phyloP scores from a whole-genome alignment of 1,140 invertebrate species.

The Trachymyrmex cornetzi region DNA sequence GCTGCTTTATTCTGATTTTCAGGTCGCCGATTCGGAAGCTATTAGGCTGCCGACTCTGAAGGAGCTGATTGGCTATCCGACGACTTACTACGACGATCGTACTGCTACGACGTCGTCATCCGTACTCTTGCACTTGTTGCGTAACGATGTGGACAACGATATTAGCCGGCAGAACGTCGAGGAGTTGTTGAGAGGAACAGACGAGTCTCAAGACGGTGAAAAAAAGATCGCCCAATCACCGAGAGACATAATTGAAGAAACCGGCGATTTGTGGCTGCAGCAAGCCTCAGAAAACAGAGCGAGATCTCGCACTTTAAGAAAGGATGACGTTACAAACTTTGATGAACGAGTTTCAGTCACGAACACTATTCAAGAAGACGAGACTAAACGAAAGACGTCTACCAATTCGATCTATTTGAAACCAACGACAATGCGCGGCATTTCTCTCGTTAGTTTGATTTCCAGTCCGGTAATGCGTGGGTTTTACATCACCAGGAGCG shows the following conservation, averaged over 20 bases:
- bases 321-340: constrained; percentile 24
- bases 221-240: not conserved
- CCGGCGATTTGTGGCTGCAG: constrained; percentile 8
- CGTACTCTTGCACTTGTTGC: constrained; percentile 54
- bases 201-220: not conserved
- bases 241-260: not conserved
- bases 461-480: constrained; percentile 62
- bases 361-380: constrained; percentile 28
- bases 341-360: constrained; percentile 55
- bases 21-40: constrained; percentile 80
- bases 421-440: constrained; percentile 71
- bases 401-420: constrained; percentile 25
- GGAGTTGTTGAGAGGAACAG: not conserved
- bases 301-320: constrained; percentile 15
- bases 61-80: constrained; percentile 77
- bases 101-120: constrained; percentile 49
- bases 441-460: constrained; percentile 32
- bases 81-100: constrained; percentile 44
- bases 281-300: constrained; percentile 35
- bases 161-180: constrained; percentile 35
- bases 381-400: constrained; percentile 30
- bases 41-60: constrained; percentile 80
- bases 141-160: constrained; percentile 23
- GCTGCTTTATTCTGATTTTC: constrained; percentile 83
- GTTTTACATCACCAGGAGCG: constrained; percentile 79